phyloP scores from a whole-genome alignment of 1,140 invertebrate species.

The Ericerus pela region DNA sequence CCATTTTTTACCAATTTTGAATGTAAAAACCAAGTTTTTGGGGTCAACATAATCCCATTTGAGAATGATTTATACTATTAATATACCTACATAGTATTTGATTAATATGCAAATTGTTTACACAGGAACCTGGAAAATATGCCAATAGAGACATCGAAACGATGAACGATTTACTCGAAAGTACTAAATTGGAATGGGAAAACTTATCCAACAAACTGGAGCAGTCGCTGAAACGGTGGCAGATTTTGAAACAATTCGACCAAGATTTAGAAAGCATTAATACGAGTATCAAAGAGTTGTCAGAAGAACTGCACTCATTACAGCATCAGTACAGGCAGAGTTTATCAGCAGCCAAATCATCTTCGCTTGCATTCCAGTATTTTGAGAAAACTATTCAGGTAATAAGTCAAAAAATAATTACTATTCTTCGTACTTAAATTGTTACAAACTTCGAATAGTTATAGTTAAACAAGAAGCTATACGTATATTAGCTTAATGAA shows the following conservation, averaged over 20 bases:
- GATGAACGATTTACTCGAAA: slow-evolving; percentile 43
- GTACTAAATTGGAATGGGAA: slow-evolving; percentile 40
- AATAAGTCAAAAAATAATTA: slow-evolving; percentile 28
- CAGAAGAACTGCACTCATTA: slow-evolving; percentile 43
- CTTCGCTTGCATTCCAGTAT: slow-evolving; percentile 52
- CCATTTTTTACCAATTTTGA: too few relatives aligned
- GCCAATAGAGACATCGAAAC: slow-evolving; percentile 52
- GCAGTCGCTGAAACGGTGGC: slow-evolving; percentile 44
- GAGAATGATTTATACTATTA: not conserved
- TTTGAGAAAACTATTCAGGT: slow-evolving; percentile 69
- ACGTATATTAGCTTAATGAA: too few relatives aligned
- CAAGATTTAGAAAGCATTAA: slow-evolving; percentile 58
- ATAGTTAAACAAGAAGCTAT: too few relatives aligned
- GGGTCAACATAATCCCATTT: too few relatives aligned
- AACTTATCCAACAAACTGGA: slow-evolving; percentile 42
- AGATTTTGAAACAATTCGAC: slow-evolving; percentile 51
- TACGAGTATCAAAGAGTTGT: slow-evolving; percentile 48
- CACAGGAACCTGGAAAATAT: slow-evolving; percentile 52
- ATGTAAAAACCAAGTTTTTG: too few relatives aligned
- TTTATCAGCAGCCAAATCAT: slow-evolving; percentile 47
- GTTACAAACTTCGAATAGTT: too few relatives aligned
- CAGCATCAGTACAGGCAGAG: slow-evolving; percentile 56
- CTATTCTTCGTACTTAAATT: too few relatives aligned
- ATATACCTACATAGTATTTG: too few relatives aligned
- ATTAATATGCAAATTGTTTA: too few relatives aligned